Percentiles rank a stretch among this genome's conserved stretches.
Conservation (phyloP, 2,113 vertebrate species). For the Microcebus tavaratra region DNA sequence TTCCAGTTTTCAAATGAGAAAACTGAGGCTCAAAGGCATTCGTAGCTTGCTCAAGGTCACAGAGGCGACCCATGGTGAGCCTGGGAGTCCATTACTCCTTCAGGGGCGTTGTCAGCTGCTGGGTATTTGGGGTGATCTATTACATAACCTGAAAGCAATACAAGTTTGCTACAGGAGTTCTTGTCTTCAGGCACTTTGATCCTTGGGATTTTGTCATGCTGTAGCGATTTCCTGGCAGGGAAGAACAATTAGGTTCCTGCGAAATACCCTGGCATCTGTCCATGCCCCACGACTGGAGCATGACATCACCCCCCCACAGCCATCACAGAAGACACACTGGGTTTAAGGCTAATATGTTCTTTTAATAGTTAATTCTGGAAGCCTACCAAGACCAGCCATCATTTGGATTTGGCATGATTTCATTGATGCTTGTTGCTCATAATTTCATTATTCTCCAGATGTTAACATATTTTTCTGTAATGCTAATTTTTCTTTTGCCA, state of each 20-base stretch:
- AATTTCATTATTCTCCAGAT: constrained; percentile 80
- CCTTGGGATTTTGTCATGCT: constrained; percentile 57
- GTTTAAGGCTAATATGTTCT: constrained; percentile 63
- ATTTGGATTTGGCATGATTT: constrained; percentile 73
- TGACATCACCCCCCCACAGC: neutral
- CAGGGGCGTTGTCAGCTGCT: neutral
- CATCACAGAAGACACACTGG: constrained; percentile 37
- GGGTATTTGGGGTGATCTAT: neutral
- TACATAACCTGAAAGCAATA: neutral
- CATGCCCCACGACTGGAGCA: constrained; percentile 8
- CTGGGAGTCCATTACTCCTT: neutral
- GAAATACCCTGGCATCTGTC: constrained; percentile 67
- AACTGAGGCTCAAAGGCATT: neutral
- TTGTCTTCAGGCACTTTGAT: constrained; percentile 59
- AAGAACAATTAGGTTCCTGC: constrained; percentile 50
- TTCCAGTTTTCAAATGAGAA: neutral
- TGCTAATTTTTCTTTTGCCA: constrained; percentile 75
- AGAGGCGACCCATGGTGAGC: neutral
- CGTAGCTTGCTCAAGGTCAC: neutral
- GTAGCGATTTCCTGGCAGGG: constrained; percentile 64
- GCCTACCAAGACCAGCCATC: constrained; percentile 62
- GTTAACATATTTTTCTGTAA: constrained; percentile 71
- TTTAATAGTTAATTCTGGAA: constrained; percentile 75
- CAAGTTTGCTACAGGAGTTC: neutral
- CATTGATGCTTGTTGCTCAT: constrained; percentile 62